Percentiles rank a stretch among this genome's conserved stretches.
Evolutionary conservation across 1,140 invertebrate genomes (phyloP).

Genomic region (Archivesica marissinica): DNA sequence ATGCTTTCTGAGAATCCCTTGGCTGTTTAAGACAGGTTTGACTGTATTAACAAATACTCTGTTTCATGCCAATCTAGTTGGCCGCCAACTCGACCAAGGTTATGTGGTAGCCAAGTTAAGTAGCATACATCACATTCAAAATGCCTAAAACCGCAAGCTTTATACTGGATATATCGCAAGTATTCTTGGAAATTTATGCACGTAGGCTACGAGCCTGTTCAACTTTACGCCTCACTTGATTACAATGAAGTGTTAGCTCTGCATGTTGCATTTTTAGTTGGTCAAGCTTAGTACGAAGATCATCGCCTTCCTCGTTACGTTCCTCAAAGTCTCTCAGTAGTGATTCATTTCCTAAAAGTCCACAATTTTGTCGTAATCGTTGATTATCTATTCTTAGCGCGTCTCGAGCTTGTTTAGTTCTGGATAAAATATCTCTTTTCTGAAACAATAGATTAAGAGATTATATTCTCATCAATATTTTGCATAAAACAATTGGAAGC

Average conservation of each 20-base stretch:
- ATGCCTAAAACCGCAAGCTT: background rate
- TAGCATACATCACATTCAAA: background rate
- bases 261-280: slow-evolving; percentile 82
- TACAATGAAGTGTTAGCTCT: slow-evolving; percentile 81
- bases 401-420: slow-evolving; percentile 83
- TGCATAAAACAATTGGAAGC: no score
- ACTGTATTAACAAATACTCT: no score
- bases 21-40: no score
- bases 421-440: slow-evolving; percentile 83
- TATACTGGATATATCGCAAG: background rate
- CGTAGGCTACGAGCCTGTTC: slow-evolving; percentile 75
- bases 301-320: slow-evolving; percentile 80
- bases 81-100: no score
- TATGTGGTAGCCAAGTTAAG: no score
- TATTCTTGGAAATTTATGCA: slow-evolving; percentile 19
- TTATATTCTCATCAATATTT: no score
- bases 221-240: slow-evolving; percentile 81
- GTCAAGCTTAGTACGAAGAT: slow-evolving; percentile 79
- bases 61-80: no score
- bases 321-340: slow-evolving; percentile 83
- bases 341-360: slow-evolving; percentile 82
- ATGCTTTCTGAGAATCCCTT: no score
- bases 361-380: slow-evolving; percentile 81
- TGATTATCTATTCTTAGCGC: slow-evolving; percentile 83
- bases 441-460: no score